phyloP scores from a whole-genome alignment of 2,797 vertebrate species.

The Chlorospingus semifuscus region DNA sequence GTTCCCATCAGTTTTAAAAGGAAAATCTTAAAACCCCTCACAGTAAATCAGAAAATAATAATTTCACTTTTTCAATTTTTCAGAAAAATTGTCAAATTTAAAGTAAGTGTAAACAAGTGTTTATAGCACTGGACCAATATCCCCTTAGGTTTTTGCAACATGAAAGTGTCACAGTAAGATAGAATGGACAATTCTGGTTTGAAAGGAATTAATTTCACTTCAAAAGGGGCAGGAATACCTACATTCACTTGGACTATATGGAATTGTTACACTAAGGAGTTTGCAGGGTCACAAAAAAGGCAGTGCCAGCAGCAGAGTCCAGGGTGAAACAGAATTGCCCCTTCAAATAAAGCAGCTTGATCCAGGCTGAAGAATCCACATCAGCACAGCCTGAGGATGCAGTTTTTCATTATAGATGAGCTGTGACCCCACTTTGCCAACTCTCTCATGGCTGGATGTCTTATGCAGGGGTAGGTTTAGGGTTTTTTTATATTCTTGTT shows the following conservation, averaged over 20 bases:
- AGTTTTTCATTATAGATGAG: neutral
- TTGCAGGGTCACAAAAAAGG: neutral
- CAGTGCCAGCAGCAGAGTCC: neutral
- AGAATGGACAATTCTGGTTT: neutral
- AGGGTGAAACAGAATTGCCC: neutral
- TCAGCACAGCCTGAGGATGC: neutral
- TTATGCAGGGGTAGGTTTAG: neutral
- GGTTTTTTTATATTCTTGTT: rapidly evolving
- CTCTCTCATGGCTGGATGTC: neutral
- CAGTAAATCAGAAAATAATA: neutral
- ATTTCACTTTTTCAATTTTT: neutral
- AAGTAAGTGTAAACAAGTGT: neutral
- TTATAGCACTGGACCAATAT: neutral
- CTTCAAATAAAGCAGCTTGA: neutral
- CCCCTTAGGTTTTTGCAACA: neutral
- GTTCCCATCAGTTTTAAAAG: neutral
- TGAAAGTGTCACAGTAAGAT: neutral
- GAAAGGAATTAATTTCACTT: neutral
- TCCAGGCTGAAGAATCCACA: neutral
- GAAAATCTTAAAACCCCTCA: neutral
- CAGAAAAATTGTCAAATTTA: neutral
- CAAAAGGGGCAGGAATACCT: neutral
- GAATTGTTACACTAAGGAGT: neutral
- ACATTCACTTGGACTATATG: neutral
- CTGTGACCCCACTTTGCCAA: neutral